Evolutionary conservation across 2,113 vertebrate species (phyloP).

Genomic region (Sialia sialis): DNA sequence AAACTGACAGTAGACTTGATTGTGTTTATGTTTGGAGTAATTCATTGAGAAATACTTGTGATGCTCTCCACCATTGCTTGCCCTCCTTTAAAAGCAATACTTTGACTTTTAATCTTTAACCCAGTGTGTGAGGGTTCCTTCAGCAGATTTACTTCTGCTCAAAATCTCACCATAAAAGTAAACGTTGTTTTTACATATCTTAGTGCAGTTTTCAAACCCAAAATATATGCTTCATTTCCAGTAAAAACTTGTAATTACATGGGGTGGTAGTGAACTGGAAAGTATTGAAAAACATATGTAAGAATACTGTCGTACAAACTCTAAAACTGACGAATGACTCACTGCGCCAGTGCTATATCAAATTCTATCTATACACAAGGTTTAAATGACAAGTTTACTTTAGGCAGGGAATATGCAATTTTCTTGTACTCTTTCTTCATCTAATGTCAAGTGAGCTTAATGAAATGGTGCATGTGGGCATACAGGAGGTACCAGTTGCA

Average conservation of each 20-base stretch:
- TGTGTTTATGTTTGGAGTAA: slow-evolving; percentile 2
- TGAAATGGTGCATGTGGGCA: slow-evolving; percentile 47
- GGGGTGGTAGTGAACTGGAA: slow-evolving; percentile 50
- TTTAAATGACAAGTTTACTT: slow-evolving; percentile 69
- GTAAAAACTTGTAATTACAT: slow-evolving; percentile 47
- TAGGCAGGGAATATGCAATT: slow-evolving; percentile 60
- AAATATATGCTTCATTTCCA: slow-evolving; percentile 36
- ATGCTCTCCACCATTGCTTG: not conserved
- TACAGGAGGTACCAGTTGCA: slow-evolving; percentile 53
- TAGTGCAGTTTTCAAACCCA: not conserved
- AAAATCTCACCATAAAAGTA: not conserved
- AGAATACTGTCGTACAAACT: slow-evolving; percentile 54
- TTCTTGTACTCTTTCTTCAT: slow-evolving; percentile 59
- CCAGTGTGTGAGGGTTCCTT: not conserved
- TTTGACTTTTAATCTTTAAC: not conserved
- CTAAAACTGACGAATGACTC: slow-evolving; percentile 62
- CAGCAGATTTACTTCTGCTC: not conserved
- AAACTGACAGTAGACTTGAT: not conserved
- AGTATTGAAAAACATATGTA: slow-evolving; percentile 66
- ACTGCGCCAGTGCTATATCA: slow-evolving; percentile 33
- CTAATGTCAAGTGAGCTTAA: slow-evolving; percentile 54
- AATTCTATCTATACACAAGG: slow-evolving; percentile 52
- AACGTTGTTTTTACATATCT: not conserved
- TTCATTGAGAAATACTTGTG: not conserved
- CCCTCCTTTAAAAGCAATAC: not conserved